Evolutionary conservation across 2,888 invertebrate genomes (phyloP), one percentile per base, ranked within the genome.

Genomic region (Chrysodeixis includens): DNA sequence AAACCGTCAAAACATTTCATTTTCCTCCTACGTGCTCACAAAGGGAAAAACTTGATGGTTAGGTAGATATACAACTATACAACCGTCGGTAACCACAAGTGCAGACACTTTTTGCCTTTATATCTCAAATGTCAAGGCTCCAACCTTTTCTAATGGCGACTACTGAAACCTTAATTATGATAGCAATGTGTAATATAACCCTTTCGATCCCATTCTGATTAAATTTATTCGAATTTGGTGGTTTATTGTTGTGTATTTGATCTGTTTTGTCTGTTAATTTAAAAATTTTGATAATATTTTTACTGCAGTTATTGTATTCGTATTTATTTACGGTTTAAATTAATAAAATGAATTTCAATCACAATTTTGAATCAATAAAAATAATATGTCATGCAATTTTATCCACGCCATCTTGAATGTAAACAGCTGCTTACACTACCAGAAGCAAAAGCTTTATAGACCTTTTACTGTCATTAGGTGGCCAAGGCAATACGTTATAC

Each of bases 91-190:
- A 56, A 32, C n/a, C 16, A 10, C 18, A 35, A 32, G 18, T 18
- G 46, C 61, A 61, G 53, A 40, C 18, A 55, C 20, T 65, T 56
- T 57, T 22, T 22, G 46, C 54, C 8, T 53, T 54, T 59, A 62
- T 62, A 64, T 35, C 64, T 55, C 9, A 66, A 65, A 69, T 66
- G 53, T 60, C 69, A 77, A 77, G 63, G 75, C 22, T 44, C 57
- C 69, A 35, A 53, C 62, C 65, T 67, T 62, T 71, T 55, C 54
- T 56, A 32, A 52, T 44, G 30, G 35, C n/a, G 18, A 46, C 49
- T 58, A 62, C 58, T 40, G 18, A 61, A 32, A 59, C 22, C 30
- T 35, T 56, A 67, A 59, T 61, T 35, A 32, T 18, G 46, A 10
- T 9, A 10, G 18, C 20, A 49, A 18, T 40, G n/a, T n/a, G n/a